Evolutionary conservation across 37 sponge, comb jelly and placozoan species (phyloP).

Genomic region (Ianthella basta): DNA sequence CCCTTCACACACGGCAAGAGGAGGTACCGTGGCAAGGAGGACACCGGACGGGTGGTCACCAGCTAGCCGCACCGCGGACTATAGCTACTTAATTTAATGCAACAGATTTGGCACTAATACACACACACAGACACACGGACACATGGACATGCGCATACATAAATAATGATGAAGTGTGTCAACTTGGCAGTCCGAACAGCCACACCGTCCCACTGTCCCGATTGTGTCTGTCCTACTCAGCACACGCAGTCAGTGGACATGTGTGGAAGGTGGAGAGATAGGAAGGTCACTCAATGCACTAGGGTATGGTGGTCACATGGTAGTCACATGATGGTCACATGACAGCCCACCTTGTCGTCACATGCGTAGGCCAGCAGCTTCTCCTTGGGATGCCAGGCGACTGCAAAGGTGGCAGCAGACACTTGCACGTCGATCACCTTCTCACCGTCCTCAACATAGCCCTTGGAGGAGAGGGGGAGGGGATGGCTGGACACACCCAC

Average conservation of each 20-base stretch:
- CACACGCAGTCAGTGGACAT: too few species aligned
- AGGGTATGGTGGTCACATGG: conserved; percentile 1
- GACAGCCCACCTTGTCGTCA: conserved; percentile 85
- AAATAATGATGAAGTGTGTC: background rate
- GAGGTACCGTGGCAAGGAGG: conserved; percentile 87
- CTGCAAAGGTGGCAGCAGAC: conserved; percentile 94
- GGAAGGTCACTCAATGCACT: background rate
- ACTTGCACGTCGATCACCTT: conserved; percentile 80
- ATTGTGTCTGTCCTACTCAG: conserved; percentile 1
- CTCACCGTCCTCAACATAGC: conserved; percentile 84
- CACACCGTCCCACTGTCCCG: conserved; percentile 15
- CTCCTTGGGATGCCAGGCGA: conserved; percentile 96
- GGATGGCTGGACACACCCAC: background rate
- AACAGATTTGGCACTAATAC: too few species aligned
- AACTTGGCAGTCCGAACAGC: conserved; percentile 9
- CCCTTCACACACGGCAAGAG: conserved; percentile 94
- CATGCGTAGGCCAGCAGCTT: conserved; percentile 92
- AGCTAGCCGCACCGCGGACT: background rate
- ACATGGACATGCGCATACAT: too few species aligned
- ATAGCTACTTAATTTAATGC: too few species aligned
- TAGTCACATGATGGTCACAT: background rate
- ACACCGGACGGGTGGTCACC: conserved; percentile 27
- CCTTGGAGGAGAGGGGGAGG: conserved; percentile 41
- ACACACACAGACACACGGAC: too few species aligned
- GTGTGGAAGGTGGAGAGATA: too few species aligned